Base-by-base conservation (phyloP, 2,888 invertebrate species). In the Drosophila tripunctata region DNA sequence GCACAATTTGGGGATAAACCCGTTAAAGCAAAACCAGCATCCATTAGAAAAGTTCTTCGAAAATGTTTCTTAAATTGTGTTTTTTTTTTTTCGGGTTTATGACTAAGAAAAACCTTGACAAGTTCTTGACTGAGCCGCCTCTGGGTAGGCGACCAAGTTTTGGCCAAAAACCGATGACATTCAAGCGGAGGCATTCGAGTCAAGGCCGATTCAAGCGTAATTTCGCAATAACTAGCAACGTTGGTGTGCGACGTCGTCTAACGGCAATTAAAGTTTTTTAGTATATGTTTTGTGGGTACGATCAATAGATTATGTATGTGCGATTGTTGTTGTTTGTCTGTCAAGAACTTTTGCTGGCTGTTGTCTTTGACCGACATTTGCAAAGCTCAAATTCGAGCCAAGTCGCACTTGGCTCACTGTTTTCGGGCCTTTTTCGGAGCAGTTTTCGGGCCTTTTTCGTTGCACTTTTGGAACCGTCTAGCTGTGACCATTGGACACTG, bases 351-450 rank as follows among this genome's bases (percentile, higher is more conserved):
- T 68, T 56, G 67, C 54, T 43, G 83, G 73, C 61, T 60, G 88
- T 84, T 76, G 88, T 73, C 86, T 84, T 86, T 86, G 86, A 86
- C 86, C 86, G 80, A 83, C 60, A 79, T 85, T 55, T 8, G 10
- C 17, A 19, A 8, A 27, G 43, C 19, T 36, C 27, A 55, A 70
- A 51, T 62, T 69, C n/a, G n/a, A n/a, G 58, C 40, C 24, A 54
- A 60, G 10, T 45, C 41, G 44, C 45, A 27, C 35, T 58, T 51
- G 52, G 21, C 41, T 41, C 41, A 22, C 19, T 14, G 1, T 56
- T 48, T 30, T 48, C 17, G 40, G n/a, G 22, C 50, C 40, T 31
- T 66, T 67, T 50, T 44, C 47, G 61, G 61, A 40, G 40, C 62
- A 21, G 4, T 21, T 22, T 19, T 33, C 0, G n/a, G n/a, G 45